phyloP scores from a whole-genome alignment of 2,888 invertebrate species.

The Drosophila colorata region DNA sequence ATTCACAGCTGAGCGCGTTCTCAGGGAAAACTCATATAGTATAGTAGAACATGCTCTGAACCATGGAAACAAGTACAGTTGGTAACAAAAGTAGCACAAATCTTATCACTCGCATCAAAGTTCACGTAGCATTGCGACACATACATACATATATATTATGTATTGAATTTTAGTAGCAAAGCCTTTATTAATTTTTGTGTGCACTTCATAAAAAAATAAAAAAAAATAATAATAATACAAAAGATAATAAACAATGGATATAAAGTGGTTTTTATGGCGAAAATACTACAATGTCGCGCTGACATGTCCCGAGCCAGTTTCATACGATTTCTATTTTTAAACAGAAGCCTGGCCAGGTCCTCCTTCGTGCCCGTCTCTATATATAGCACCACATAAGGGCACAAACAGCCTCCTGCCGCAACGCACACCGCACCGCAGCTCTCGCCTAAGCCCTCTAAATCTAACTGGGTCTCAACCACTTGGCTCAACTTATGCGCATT shows the following conservation, averaged over 20 bases:
- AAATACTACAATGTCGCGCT: not conserved
- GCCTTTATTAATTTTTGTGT: constrained; percentile 32
- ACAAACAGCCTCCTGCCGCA: not conserved
- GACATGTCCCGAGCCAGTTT: constrained; percentile 13
- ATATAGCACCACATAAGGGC: constrained; percentile 15
- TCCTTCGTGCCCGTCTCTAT: constrained; percentile 10
- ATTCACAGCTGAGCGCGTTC: not conserved
- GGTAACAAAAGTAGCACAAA: constrained; percentile 34
- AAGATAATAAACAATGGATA: constrained; percentile 50
- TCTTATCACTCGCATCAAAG: constrained; percentile 49
- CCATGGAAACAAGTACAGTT: constrained; percentile 36
- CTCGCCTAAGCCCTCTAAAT: not conserved
- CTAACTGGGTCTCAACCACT: constrained; percentile 35
- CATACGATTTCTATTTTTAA: constrained; percentile 20
- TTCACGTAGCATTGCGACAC: constrained; percentile 25
- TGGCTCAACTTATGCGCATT: constrained; percentile 36
- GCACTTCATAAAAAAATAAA: constrained; percentile 21
- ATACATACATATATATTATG: constrained; percentile 13
- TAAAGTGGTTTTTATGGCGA: not conserved
- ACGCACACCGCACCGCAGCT: not conserved
- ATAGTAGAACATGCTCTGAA: not conserved
- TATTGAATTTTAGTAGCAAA: constrained; percentile 23
- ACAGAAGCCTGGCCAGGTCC: not conserved
- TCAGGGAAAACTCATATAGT: constrained; percentile 1
- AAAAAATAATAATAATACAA: constrained; percentile 15